Evolutionary conservation across 2,797 vertebrate species (phyloP).

Genomic region (Enteromius thamalakanensis): DNA sequence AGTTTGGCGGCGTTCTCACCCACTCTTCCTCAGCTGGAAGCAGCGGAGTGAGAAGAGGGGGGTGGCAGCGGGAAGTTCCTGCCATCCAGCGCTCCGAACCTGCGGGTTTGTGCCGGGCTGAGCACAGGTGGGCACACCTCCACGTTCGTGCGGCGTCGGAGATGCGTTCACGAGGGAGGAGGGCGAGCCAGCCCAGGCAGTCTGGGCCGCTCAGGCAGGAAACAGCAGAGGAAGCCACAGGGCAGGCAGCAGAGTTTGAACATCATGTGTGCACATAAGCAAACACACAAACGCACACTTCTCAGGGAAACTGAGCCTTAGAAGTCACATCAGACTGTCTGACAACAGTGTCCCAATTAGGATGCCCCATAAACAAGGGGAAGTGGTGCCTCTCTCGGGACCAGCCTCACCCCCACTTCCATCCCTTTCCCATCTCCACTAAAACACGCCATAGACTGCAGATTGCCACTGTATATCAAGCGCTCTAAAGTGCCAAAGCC

Average conservation of each 20-base stretch:
- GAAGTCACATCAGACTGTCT: constrained; percentile 61
- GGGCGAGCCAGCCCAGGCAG: constrained; percentile 47
- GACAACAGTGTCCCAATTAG: constrained; percentile 70
- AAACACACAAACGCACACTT: constrained; percentile 59
- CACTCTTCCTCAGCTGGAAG: constrained; percentile 58
- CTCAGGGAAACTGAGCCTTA: constrained; percentile 53
- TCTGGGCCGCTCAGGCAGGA: constrained; percentile 59
- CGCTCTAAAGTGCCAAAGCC: constrained; percentile 66
- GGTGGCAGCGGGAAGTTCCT: constrained; percentile 64
- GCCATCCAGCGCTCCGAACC: constrained; percentile 64
- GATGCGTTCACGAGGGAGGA: constrained; percentile 30
- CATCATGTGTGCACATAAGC: constrained; percentile 53
- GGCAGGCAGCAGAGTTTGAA: constrained; percentile 63
- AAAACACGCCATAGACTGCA: constrained; percentile 50
- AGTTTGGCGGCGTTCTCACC: constrained; percentile 52
- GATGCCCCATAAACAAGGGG: constrained; percentile 72
- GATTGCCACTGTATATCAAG: constrained; percentile 69
- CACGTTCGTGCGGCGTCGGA: constrained; percentile 51
- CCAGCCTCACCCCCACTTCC: constrained; percentile 55
- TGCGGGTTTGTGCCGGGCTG: constrained; percentile 44
- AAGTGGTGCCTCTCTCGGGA: constrained; percentile 68
- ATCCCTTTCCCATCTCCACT: constrained; percentile 44
- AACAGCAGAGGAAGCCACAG: constrained; percentile 58
- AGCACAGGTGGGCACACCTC: constrained; percentile 67
- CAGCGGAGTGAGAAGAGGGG: constrained; percentile 46